Conservation (phyloP, 2,797 vertebrate genomes). For the Enteromius viviparus region DNA sequence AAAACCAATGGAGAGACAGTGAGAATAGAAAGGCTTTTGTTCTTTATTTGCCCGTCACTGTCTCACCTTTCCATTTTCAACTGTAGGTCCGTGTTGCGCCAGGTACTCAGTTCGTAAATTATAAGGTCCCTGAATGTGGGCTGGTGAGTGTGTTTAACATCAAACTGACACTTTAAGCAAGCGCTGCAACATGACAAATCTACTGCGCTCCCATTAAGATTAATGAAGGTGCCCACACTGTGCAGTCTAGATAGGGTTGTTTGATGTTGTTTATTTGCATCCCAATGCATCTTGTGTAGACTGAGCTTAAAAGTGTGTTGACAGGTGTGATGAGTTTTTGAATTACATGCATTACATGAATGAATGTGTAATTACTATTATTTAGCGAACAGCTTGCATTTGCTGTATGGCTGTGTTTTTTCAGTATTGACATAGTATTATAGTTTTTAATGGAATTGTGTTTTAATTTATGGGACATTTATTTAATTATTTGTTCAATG, state of each 20-base stretch:
- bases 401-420: neutral
- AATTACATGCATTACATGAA: neutral
- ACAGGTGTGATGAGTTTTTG: neutral
- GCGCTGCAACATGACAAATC: neutral
- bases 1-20: constrained; percentile 22
- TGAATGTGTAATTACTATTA: neutral
- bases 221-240: neutral
- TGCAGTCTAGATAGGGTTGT: neutral
- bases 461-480: neutral
- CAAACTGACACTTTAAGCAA: neutral
- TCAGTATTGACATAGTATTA: neutral
- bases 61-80: neutral
- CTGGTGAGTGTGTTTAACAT: constrained; percentile 10
- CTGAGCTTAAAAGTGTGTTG: constrained; percentile 4
- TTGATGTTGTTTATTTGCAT: constrained; percentile 11
- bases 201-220: constrained; percentile 4
- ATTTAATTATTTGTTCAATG: neutral
- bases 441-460: neutral
- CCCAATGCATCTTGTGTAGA: neutral
- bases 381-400: neutral
- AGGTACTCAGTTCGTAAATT: neutral
- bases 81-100: neutral
- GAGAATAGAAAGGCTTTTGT: neutral
- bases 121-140: neutral
- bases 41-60: neutral